Conservation (phyloP, 2,888 invertebrate species). For the Chrysopilus asiliformis region DNA sequence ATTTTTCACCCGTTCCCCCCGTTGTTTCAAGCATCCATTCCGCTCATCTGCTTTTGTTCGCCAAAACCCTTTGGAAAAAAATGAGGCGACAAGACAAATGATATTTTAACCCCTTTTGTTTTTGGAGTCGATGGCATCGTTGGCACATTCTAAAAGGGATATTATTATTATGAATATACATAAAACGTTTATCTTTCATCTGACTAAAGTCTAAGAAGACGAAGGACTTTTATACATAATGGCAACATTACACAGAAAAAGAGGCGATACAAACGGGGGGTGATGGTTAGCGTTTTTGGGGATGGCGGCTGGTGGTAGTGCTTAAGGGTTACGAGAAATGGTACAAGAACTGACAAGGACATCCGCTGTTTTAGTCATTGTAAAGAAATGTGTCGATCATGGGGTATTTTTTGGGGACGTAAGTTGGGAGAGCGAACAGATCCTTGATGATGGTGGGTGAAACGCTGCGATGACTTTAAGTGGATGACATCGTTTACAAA, state of each 20-base stretch:
- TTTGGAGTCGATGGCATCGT: constrained; percentile 1
- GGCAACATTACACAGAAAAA: constrained; percentile 5
- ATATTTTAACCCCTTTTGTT: constrained; percentile 9
- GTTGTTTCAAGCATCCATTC: too few relatives aligned
- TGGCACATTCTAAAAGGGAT: constrained; percentile 8
- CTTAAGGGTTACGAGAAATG: too few relatives aligned
- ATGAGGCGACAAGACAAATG: constrained; percentile 14
- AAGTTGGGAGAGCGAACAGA: constrained; percentile 8
- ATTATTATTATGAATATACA: constrained; percentile 15
- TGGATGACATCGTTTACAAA: background rate
- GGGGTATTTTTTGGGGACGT: constrained; percentile 6
- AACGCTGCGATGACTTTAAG: too few relatives aligned
- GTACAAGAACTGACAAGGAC: too few relatives aligned
- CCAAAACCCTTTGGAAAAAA: constrained; percentile 1
- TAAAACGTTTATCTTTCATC: constrained; percentile 15
- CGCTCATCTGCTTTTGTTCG: too few relatives aligned
- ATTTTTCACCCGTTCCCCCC: too few relatives aligned
- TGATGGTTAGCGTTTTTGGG: constrained; percentile 1
- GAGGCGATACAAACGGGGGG: constrained; percentile 1
- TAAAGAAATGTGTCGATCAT: too few relatives aligned
- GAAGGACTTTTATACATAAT: constrained; percentile 9
- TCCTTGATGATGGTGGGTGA: constrained; percentile 8
- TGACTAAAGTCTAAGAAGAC: constrained; percentile 9
- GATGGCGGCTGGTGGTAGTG: constrained; percentile 4
- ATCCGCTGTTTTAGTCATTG: too few relatives aligned